Evolutionary conservation across 2,797 vertebrate species (phyloP).

Genomic region (Graptemys geographica): DNA sequence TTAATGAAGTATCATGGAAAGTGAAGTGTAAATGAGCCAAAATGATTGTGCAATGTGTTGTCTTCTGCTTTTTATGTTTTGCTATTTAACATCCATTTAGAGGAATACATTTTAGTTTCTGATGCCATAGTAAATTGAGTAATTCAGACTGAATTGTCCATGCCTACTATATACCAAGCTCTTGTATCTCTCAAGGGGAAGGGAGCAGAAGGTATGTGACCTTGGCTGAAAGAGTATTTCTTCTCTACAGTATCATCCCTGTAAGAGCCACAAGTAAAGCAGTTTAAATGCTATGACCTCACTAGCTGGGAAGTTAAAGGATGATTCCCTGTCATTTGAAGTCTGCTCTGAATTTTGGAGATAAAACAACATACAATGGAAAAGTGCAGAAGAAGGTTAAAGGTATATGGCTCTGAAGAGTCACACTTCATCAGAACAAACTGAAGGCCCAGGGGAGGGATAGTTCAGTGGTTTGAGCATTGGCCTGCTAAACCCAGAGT

Average conservation of each 20-base stretch:
- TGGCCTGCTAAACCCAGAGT: too few species aligned
- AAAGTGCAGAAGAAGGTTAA: background rate
- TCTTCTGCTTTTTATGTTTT: slow-evolving; percentile 35
- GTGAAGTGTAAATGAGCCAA: background rate
- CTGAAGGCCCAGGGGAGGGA: background rate
- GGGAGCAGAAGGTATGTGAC: background rate
- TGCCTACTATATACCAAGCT: fast-evolving
- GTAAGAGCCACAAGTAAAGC: fast-evolving
- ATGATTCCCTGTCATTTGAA: background rate
- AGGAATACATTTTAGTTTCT: background rate
- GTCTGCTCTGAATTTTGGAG: background rate
- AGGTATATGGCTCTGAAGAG: background rate
- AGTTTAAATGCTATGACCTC: background rate
- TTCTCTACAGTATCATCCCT: background rate
- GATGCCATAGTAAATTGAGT: background rate
- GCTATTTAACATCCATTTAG: background rate
- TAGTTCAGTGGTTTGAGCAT: too few species aligned
- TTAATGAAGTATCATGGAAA: background rate
- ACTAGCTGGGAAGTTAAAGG: background rate
- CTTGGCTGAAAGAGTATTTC: background rate
- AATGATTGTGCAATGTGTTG: background rate
- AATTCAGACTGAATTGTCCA: background rate
- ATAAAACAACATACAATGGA: background rate
- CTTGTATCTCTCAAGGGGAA: background rate
- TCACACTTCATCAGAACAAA: background rate